phyloP scores from a whole-genome alignment of 1,140 invertebrate genomes.

The Drosophila kurseongensis region DNA sequence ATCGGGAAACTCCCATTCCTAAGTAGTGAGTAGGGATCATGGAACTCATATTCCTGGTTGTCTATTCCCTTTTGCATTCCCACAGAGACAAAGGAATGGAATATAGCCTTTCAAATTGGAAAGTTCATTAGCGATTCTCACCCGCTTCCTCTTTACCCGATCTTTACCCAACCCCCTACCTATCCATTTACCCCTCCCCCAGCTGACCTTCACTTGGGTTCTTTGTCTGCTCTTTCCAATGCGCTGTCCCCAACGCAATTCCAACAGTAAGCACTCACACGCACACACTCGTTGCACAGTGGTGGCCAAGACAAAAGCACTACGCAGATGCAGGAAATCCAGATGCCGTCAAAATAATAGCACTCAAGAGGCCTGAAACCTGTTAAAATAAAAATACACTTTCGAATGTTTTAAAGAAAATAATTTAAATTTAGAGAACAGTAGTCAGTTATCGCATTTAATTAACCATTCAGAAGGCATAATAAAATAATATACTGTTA shows the following conservation, averaged over 20 bases:
- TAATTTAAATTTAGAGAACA: too few species aligned
- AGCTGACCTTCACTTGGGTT: conserved; percentile 69
- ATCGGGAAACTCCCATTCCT: too few species aligned
- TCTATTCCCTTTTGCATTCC: not conserved
- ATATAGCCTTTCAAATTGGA: conserved; percentile 38
- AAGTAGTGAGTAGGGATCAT: not conserved
- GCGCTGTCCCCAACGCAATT: conserved; percentile 52
- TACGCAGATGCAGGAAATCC: conserved; percentile 4
- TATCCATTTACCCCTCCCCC: not conserved
- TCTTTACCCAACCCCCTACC: not conserved
- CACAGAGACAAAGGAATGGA: conserved; percentile 64
- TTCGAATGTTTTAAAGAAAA: too few species aligned
- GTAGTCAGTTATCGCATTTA: too few species aligned
- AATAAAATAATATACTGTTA: too few species aligned
- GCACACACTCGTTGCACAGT: conserved; percentile 6
- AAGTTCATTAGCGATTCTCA: conserved; percentile 46
- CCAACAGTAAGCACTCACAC: conserved; percentile 33
- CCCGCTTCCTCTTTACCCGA: conserved; percentile 12
- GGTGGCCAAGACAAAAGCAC: conserved; percentile 10
- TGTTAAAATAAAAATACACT: too few species aligned
- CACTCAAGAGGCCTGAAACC: too few species aligned
- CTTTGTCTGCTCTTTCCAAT: conserved; percentile 66
- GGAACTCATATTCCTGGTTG: not conserved
- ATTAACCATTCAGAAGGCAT: too few species aligned
- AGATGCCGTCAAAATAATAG: not conserved